phyloP scores from a whole-genome alignment of 2,797 vertebrate species.

The Bryconaethiops microstoma region DNA sequence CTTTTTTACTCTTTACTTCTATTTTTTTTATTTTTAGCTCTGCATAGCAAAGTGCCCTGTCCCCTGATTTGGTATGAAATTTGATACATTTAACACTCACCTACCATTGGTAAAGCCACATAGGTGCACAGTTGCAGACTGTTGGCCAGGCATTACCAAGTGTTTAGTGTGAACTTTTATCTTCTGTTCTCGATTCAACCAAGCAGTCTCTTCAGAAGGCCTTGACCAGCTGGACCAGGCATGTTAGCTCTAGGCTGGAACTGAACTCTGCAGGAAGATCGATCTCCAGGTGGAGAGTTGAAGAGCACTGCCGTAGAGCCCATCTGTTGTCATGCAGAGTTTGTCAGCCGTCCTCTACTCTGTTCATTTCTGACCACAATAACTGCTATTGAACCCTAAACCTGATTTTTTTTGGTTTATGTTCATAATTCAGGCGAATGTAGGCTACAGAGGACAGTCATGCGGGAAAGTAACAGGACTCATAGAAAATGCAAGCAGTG shows the following conservation, averaged over 20 bases:
- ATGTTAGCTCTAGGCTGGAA: background rate
- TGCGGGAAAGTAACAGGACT: constrained; percentile 9
- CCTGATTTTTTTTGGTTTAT: constrained; percentile 56
- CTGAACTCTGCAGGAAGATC: background rate
- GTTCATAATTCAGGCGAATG: constrained; percentile 46
- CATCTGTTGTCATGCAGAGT: constrained; percentile 7
- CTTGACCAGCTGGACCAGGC: background rate
- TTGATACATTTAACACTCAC: too few relatives aligned
- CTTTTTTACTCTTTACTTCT: too few relatives aligned
- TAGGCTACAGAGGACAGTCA: constrained; percentile 43
- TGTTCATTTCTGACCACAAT: background rate
- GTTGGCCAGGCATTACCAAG: background rate
- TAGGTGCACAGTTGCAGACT: background rate
- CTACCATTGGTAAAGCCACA: too few relatives aligned
- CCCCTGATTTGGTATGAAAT: too few relatives aligned
- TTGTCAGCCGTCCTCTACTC: background rate
- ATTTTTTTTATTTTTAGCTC: too few relatives aligned
- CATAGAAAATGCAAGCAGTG: constrained; percentile 19
- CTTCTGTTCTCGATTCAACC: background rate
- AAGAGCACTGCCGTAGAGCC: background rate
- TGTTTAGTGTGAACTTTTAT: background rate
- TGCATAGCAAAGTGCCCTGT: too few relatives aligned
- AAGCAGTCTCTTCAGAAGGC: background rate
- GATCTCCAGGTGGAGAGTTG: background rate
- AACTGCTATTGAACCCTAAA: background rate